A percentile compares a stretch with the other conserved stretches of the same genome.
These are phyloP conservation scores for Papio anubis DNA, from an alignment of 2,113 vertebrate species.

Conservation along the genomic window DNA sequence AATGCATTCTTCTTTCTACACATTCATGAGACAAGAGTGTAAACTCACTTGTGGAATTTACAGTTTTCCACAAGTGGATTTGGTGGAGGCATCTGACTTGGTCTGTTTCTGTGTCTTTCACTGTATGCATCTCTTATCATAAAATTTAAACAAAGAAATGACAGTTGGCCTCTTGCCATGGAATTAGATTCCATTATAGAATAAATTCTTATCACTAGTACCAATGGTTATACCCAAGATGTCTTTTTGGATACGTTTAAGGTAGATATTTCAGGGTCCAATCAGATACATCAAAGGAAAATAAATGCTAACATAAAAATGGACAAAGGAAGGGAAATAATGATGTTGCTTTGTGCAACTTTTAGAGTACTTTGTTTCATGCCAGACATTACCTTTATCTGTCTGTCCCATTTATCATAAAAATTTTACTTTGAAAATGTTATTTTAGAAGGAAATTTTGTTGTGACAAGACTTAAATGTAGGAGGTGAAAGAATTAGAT, in stretches of 20 bases:
- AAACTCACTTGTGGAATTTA: not conserved
- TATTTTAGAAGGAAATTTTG: not conserved
- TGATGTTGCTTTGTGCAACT: not conserved
- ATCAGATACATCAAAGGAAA: not conserved
- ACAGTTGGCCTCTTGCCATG: not conserved
- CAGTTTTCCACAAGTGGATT: not conserved
- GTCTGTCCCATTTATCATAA: not conserved
- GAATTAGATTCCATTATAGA: not conserved
- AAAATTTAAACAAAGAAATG: not conserved
- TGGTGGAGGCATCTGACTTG: not conserved
- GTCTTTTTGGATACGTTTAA: not conserved
- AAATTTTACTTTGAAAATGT: not conserved
- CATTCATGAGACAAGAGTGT: conserved; percentile 37
- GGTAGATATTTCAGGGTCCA: not conserved
- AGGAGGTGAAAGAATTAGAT: not conserved
- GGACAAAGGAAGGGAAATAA: not conserved
- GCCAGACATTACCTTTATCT: not conserved
- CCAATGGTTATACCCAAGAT: not conserved
- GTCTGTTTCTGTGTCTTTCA: not conserved
- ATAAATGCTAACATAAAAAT: not conserved
- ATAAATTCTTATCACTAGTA: too few relatives aligned
- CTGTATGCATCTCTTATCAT: conserved; percentile 13
- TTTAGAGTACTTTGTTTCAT: not conserved
- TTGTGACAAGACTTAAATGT: not conserved
- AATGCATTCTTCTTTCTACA: not conserved